Base-by-base conservation (phyloP, 1,140 invertebrate species). In the Drosophila bocki region DNA sequence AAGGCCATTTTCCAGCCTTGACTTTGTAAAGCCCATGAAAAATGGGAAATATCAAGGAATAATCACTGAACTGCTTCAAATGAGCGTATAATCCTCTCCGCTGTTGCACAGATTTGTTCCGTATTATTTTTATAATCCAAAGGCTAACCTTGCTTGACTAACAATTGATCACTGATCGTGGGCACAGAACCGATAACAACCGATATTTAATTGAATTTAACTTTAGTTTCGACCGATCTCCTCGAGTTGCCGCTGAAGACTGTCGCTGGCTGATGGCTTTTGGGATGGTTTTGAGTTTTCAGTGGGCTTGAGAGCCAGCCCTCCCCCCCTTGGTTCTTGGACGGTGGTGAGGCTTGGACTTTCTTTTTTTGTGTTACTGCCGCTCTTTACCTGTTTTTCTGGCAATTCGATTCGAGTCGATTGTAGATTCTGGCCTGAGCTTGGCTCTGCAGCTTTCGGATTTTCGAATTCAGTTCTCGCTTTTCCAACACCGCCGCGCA, bases 401-500 rank as follows among this genome's bases (percentile, higher is more conserved):
- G 68, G 44, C 67, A 29, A 60, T 60, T 72, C 68, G 68, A 69
- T 57, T 57, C 35, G 68, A 74, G 37, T 72, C 68, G 65, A 69
- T 37, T 32, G 44, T 72, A 47, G 70, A 71, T 71, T 72, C 69
- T 68, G 62, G 67, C 47, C 67, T 70, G 67, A 68, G 67, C 47
- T 70, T 67, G 67, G 61, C 37, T 68, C 42, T 32, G 42, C 47
- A 64, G 67, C 67, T 70, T 56, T 54, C 67, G 51, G 63, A 68
- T 53, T 54, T 69, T 53, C 58, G 50, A 33, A 70, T 63, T 65
- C 41, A 71, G 59, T 53, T 79, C 84, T 71, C 83, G 79, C 74
- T 81, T 85, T 76, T 85, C 75, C 48, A 70, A 82, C 72, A 91
- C 84, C 91, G 91, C 79, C 84, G 90, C 88, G 82, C 87, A 90